Base-by-base conservation (phyloP, 2,888 invertebrate species). In the Autographa pulchrina region DNA sequence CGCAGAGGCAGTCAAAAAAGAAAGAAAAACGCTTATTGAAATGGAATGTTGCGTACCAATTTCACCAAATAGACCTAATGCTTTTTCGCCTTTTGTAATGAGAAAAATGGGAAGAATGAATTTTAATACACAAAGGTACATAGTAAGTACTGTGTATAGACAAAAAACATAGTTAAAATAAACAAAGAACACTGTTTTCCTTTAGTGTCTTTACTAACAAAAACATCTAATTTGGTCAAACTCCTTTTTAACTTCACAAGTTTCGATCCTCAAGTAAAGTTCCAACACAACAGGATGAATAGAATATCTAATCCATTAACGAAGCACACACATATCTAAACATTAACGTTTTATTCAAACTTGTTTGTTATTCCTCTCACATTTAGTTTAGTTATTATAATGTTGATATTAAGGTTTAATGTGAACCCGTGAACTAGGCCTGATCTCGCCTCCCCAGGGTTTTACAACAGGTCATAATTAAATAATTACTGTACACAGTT, bases 391-490 rank as follows among this genome's bases (percentile, higher is more conserved):
- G 54, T 56, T 56, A 56, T 56, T 25, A 56, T 56, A 20, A 25
- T 56, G 54, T 20, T 56, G 13, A 20, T 56, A 56, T 56, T 56
- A 56, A 20, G 25, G 25, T 25, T 56, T 25, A 13, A 56, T 48
- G 48, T n/a, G 48, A 25, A 13, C 54, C 54, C 54, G 48, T 56
- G 25, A 56, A 56, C 54, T 56, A 56, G 20, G 54, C 54, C 54
- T 25, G 54, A 56, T 56, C 54, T 25, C 54, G 13, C 13, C 20
- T 56, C 54, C 54, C 54, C 13, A 13, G 54, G 20, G 54, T 20
- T 25, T 25, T 56, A 20, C 54, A 56, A 56, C 54, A 56, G 54
- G 54, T 56, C 54, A 56, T 56, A 56, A 56, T 56, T 56, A 56
- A 56, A 25, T 56, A 20, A 20, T 56, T 56, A 56, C 54, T 13